Evolutionary conservation across 2,888 invertebrate genomes (phyloP), one percentile per base, ranked within the genome.

Genomic region (Leptinotarsa tumamoca): DNA sequence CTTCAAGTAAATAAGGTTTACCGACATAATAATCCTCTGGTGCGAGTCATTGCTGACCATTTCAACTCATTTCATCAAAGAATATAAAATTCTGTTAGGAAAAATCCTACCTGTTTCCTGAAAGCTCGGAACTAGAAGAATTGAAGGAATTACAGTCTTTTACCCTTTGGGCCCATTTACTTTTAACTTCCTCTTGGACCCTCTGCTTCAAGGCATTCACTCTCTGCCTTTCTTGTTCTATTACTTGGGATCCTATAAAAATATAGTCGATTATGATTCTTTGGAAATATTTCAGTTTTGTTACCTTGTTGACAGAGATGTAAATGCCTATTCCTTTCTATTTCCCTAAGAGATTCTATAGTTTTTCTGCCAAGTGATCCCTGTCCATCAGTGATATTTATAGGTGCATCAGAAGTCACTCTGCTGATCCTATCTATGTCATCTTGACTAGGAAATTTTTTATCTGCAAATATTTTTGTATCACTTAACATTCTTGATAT

Each of bases 251-350:
- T 78, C 97, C 97, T 97, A 86, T 18, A 84, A 83, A 66, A 70
- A 49, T n/a, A 17, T 13, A 33, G 10, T 43, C 43, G 3, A 43
- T 43, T 43, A 43, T 10, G 43, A 43, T 43, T 43, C 0, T 43
- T 43, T 43, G 10, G 10, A 43, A 43, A 43, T 43, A 43, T 43
- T 43, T 43, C 43, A n/a, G 4, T 63, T n/a, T 33, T 82, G 80
- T 79, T 89, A 96, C 97, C 97, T 94, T 97, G 96, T 88, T 96
- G 95, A 79, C 95, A 96, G 85, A 97, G 90, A 91, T 96, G 94
- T 82, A 95, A 91, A 85, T 96, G 93, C 73, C 97, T 90, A 88
- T 96, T 96, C 83, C 95, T 92, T 88, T 97, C 97, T 77, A 97
- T 95, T 89, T 97, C 96, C 89, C 94, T 94, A 76, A 97, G 90